Conservation (phyloP, 2,888 invertebrate genomes). For the Agriopis leucophaearia region DNA sequence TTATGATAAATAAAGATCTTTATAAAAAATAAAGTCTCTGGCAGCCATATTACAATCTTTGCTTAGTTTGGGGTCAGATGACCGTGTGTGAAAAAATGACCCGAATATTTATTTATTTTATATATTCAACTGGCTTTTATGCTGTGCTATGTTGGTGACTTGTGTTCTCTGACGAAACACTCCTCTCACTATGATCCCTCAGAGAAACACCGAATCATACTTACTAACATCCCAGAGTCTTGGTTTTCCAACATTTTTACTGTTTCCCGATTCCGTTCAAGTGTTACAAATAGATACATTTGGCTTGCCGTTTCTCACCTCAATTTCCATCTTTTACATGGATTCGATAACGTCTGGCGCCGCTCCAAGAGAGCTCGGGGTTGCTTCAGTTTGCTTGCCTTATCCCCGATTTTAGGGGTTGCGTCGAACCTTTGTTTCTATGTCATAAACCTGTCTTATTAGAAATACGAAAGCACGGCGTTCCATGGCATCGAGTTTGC, state of each 20-base stretch:
- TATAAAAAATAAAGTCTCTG: too few species aligned
- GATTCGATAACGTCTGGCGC: conserved; percentile 77
- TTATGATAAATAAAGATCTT: too few species aligned
- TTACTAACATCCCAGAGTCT: background rate
- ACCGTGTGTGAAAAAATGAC: too few species aligned
- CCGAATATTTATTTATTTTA: too few species aligned
- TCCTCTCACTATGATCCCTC: too few species aligned
- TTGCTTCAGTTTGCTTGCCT: conserved; percentile 14
- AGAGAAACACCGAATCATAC: background rate
- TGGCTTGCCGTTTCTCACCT: conserved; percentile 60
- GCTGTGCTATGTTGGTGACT: too few species aligned
- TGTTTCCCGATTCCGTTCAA: conserved; percentile 11
- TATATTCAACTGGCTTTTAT: too few species aligned
- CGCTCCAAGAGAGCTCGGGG: conserved; percentile 58
- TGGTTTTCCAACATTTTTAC: background rate
- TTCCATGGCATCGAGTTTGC: conserved; percentile 16
- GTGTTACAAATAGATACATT: conserved; percentile 25
- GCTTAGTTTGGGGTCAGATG: too few species aligned
- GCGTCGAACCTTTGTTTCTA: conserved; percentile 49
- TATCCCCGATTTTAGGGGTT: conserved; percentile 48
- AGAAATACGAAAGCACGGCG: conserved; percentile 37
- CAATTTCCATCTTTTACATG: conserved; percentile 77
- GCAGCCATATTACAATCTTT: too few species aligned
- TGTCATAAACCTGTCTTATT: conserved; percentile 42
- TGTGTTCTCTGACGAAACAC: too few species aligned